Conservation (phyloP, 2,797 vertebrate species). For the Moxostoma hubbsi region DNA sequence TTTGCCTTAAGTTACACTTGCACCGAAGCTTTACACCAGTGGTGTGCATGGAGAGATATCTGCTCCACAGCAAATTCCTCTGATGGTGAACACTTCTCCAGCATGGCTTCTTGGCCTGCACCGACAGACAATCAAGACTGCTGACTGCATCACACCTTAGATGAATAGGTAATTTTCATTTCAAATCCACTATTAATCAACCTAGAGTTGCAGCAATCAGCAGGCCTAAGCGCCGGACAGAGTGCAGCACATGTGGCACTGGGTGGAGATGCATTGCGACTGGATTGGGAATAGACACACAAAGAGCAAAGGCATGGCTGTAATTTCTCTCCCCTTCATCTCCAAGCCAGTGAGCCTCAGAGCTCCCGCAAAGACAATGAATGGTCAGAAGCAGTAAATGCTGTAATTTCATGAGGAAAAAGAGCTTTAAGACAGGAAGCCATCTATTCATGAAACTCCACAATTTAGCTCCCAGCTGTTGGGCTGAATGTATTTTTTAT, state of each 20-base stretch:
- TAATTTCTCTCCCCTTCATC: constrained; percentile 25
- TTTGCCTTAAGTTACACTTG: constrained; percentile 47
- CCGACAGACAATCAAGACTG: constrained; percentile 69
- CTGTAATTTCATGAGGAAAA: constrained; percentile 6
- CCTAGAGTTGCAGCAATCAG: constrained; percentile 57
- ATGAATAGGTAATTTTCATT: constrained; percentile 67
- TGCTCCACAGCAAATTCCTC: constrained; percentile 17
- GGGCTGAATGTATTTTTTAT: constrained; percentile 25
- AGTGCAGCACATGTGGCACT: constrained; percentile 56
- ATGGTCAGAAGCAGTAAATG: constrained; percentile 36
- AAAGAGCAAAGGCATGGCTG: constrained; percentile 28
- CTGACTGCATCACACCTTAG: constrained; percentile 55
- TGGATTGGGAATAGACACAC: constrained; percentile 57
- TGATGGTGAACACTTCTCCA: constrained; percentile 44
- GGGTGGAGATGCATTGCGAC: constrained; percentile 51
- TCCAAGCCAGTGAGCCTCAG: neutral
- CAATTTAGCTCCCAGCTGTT: constrained; percentile 39
- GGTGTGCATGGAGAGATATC: constrained; percentile 37
- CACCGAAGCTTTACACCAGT: constrained; percentile 50
- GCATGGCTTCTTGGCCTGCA: constrained; percentile 1
- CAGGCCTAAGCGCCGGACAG: constrained; percentile 60
- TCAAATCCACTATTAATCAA: constrained; percentile 71
- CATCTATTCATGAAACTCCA: constrained; percentile 12
- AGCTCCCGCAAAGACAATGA: constrained; percentile 6
- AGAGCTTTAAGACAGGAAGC: neutral